Evolutionary conservation across 2,888 invertebrate genomes (phyloP).

Genomic region (Lithophane leautieri): DNA sequence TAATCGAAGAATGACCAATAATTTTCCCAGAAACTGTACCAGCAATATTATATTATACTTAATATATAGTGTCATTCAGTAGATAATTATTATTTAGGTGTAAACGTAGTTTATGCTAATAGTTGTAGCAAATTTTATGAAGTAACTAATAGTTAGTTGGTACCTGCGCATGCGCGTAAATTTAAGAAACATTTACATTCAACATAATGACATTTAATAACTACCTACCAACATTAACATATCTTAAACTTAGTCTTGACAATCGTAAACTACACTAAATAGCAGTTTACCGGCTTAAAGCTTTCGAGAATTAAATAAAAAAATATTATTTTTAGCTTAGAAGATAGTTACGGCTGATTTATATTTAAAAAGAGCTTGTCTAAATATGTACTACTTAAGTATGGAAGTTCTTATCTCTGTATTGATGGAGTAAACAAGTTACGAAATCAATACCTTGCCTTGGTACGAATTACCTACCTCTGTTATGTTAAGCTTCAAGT

Average conservation of each 20-base stretch:
- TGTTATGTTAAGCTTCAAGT: slow-evolving; percentile 28
- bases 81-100: neutral
- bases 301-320: slow-evolving; percentile 18
- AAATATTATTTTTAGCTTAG: slow-evolving; percentile 30
- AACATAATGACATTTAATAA: slow-evolving; percentile 26
- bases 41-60: neutral
- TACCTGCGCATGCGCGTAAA: slow-evolving; percentile 14
- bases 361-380: slow-evolving; percentile 59
- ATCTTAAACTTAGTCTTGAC: slow-evolving; percentile 26
- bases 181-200: slow-evolving; percentile 16
- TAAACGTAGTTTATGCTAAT: slow-evolving; percentile 20
- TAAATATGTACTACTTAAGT: slow-evolving; percentile 55
- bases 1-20: slow-evolving; percentile 1
- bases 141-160: slow-evolving; percentile 9
- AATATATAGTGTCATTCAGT: neutral
- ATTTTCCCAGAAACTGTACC: neutral
- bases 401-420: slow-evolving; percentile 62
- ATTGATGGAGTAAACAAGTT: slow-evolving; percentile 76
- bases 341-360: slow-evolving; percentile 42
- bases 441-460: slow-evolving; percentile 67
- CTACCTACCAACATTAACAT: slow-evolving; percentile 6
- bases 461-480: slow-evolving; percentile 47
- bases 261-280: slow-evolving; percentile 27
- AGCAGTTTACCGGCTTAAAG: slow-evolving; percentile 15
- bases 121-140: slow-evolving; percentile 7